phyloP scores from a whole-genome alignment of 2,113 vertebrate species.

The Mus musculus region DNA sequence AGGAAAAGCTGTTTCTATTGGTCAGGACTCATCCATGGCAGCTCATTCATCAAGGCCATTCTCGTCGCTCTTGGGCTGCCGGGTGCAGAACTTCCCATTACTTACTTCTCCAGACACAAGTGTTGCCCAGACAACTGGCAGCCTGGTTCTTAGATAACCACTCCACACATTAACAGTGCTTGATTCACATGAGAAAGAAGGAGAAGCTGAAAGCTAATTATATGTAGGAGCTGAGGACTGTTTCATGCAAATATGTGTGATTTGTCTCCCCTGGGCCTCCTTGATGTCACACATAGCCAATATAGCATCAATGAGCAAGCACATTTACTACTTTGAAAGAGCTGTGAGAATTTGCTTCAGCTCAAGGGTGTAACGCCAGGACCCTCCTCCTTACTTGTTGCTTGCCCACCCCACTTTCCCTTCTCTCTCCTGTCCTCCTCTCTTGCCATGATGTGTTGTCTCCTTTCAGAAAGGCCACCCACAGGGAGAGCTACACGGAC shows the following conservation, averaged over 20 bases:
- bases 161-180: background rate
- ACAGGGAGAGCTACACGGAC: background rate
- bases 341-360: background rate
- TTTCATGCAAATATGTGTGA: background rate
- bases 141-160: background rate
- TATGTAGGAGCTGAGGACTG: background rate
- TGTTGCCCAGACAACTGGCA: background rate
- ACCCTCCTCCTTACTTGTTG: accelerated
- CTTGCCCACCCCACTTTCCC: accelerated
- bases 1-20: background rate
- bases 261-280: background rate
- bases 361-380: background rate
- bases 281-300: no score
- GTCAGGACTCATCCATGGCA: background rate
- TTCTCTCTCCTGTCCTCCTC: no score
- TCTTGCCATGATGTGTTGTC: background rate
- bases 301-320: background rate
- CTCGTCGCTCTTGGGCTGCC: background rate
- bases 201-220: background rate
- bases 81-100: background rate
- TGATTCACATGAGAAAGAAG: background rate
- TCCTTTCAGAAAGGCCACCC: background rate
- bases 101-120: background rate
- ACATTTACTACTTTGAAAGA: background rate
- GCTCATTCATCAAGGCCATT: background rate